Evolutionary conservation across 1,140 invertebrate genomes (phyloP).

Genomic region (Bombus confusus): DNA sequence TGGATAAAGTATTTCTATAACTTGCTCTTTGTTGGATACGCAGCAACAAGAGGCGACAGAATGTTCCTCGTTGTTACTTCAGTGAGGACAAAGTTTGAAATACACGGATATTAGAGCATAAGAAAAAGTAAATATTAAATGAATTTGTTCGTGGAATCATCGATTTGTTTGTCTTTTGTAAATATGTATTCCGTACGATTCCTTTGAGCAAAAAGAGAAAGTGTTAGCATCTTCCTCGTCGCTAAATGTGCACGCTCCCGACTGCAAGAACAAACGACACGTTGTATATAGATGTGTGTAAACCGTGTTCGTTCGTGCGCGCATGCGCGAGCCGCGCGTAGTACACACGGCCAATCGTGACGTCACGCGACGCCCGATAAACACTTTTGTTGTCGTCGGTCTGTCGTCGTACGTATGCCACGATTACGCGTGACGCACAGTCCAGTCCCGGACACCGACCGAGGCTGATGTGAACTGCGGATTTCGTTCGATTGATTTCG

Average conservation of each 20-base stretch:
- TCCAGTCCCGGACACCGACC: slow-evolving; percentile 15
- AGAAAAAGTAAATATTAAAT: background rate
- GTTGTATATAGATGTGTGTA: background rate
- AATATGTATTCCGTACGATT: background rate
- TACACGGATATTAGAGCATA: no score
- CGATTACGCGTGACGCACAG: slow-evolving; percentile 51
- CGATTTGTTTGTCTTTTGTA: no score
- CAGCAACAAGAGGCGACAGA: no score
- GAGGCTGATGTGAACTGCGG: background rate
- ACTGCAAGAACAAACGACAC: background rate
- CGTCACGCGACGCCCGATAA: slow-evolving; percentile 51
- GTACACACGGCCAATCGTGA: slow-evolving; percentile 33
- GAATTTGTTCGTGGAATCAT: background rate
- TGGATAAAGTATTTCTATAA: no score
- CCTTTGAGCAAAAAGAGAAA: slow-evolving; percentile 17
- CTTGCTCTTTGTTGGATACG: no score
- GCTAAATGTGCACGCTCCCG: background rate
- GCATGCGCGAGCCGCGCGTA: slow-evolving; percentile 19
- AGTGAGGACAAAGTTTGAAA: no score
- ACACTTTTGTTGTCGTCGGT: slow-evolving; percentile 54
- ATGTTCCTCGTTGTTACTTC: no score
- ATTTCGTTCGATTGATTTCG: background rate
- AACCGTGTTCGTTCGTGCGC: slow-evolving; percentile 1
- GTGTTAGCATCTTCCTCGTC: slow-evolving; percentile 11
- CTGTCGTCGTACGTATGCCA: slow-evolving; percentile 41